Percentiles rank a stretch among this genome's conserved stretches.
These are phyloP conservation scores for Melanargia galathea DNA, from an alignment of 2,888 invertebrate genomes.

Conservation along the genomic window DNA sequence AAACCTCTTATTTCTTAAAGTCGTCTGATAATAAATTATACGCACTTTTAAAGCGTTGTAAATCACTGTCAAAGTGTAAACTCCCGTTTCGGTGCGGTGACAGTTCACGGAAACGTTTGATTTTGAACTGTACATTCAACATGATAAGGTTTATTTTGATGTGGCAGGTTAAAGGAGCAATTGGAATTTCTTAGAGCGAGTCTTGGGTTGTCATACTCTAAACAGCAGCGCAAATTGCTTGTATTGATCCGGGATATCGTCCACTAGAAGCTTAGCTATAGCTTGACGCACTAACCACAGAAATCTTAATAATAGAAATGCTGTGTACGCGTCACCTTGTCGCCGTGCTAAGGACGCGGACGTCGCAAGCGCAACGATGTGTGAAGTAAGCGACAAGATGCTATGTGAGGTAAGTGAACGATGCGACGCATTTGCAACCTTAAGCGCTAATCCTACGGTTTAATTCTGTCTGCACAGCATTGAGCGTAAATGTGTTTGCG, in stretches of 20 bases:
- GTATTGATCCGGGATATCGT: constrained; percentile 22
- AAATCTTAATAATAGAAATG: too few species aligned
- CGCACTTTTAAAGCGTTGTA: not conserved
- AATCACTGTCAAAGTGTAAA: constrained; percentile 7
- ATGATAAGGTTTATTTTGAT: not conserved
- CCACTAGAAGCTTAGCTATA: constrained; percentile 13
- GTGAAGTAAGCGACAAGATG: too few species aligned
- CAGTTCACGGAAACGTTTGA: not conserved
- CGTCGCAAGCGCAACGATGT: too few species aligned
- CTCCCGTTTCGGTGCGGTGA: not conserved
- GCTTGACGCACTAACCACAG: too few species aligned
- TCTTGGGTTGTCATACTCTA: constrained; percentile 32
- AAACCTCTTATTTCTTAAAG: not conserved
- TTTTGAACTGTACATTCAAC: not conserved
- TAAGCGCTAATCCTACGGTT: too few species aligned
- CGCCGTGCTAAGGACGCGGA: too few species aligned
- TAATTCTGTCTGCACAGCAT: too few species aligned
- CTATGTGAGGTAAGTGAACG: too few species aligned
- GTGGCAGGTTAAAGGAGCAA: constrained; percentile 1
- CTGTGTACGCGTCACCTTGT: too few species aligned
- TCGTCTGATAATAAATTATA: not conserved
- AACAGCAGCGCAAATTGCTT: constrained; percentile 30
- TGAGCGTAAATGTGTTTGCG: too few species aligned
- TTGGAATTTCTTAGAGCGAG: constrained; percentile 24
- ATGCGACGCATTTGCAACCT: too few species aligned